Evolutionary conservation across 2,797 vertebrate genomes (phyloP).

Genomic region (Macropus fuliginosus): DNA sequence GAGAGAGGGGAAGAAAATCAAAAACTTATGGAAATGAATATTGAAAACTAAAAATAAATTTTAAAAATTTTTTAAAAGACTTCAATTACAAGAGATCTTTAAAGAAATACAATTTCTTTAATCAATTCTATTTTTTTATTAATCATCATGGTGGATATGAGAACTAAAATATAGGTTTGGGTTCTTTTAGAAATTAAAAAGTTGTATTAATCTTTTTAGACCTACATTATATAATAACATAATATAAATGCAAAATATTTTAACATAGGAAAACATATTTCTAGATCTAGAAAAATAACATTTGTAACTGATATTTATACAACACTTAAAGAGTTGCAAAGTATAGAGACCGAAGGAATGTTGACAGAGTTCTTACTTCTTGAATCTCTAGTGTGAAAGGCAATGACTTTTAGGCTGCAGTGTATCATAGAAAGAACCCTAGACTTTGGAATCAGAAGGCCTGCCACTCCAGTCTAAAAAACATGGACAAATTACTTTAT

Average conservation of each 20-base stretch:
- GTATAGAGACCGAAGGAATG: neutral
- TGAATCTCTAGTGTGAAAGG: slow-evolving; percentile 52
- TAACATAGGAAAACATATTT: neutral
- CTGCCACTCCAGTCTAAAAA: neutral
- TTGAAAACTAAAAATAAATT: too few relatives aligned
- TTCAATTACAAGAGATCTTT: neutral
- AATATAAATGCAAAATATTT: neutral
- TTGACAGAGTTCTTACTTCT: slow-evolving; percentile 52
- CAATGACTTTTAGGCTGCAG: slow-evolving; percentile 50
- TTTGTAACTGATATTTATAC: neutral
- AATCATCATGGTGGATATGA: neutral
- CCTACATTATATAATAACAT: neutral
- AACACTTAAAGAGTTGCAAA: neutral
- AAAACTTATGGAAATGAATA: too few relatives aligned
- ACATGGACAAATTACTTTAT: neutral
- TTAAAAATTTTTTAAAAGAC: neutral
- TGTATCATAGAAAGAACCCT: neutral
- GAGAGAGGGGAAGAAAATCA: too few relatives aligned
- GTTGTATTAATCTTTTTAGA: neutral
- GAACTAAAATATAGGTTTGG: neutral
- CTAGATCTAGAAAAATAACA: neutral
- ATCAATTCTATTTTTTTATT: neutral
- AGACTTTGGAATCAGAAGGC: neutral
- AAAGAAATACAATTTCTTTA: neutral
- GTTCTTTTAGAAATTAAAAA: neutral